A percentile compares a stretch with the other conserved stretches of the same genome.
These are phyloP conservation scores for Zeugodacus cucurbitae DNA, from an alignment of 1,140 invertebrate genomes.

Conservation along the genomic window DNA sequence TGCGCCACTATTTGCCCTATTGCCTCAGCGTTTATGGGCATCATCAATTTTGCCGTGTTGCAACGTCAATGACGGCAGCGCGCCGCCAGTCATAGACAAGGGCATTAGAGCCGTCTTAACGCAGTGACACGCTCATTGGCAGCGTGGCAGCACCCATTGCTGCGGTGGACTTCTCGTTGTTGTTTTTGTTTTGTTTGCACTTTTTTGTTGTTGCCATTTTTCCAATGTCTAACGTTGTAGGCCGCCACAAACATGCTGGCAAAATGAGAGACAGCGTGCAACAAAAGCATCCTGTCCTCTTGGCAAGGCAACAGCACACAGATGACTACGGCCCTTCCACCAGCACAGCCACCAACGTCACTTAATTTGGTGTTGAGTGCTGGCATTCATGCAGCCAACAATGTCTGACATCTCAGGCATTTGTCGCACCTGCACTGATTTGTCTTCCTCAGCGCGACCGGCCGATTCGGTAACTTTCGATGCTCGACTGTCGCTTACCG, in stretches of 20 bases:
- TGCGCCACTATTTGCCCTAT: neutral
- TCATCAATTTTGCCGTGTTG: slow-evolving; percentile 13
- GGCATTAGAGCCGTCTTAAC: neutral
- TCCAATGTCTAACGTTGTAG: neutral
- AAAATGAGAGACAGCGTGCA: neutral
- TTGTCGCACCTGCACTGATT: slow-evolving; percentile 33
- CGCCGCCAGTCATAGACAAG: neutral
- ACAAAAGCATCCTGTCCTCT: neutral
- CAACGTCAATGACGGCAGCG: neutral
- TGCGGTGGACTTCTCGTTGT: neutral
- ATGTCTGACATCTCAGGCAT: neutral
- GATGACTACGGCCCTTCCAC: neutral
- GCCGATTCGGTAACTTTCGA: neutral
- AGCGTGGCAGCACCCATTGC: neutral
- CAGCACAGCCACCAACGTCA: neutral
- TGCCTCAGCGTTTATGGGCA: neutral
- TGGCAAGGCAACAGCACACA: neutral
- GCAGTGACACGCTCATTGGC: neutral
- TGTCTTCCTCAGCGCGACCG: neutral
- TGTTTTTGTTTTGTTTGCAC: neutral
- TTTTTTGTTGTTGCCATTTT: neutral
- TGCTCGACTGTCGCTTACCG: neutral
- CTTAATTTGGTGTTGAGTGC: slow-evolving; percentile 11
- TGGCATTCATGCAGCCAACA: neutral
- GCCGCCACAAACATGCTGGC: neutral